phyloP scores from a whole-genome alignment of 2,888 invertebrate genomes.

The Branchipolynoe longqiensis region DNA sequence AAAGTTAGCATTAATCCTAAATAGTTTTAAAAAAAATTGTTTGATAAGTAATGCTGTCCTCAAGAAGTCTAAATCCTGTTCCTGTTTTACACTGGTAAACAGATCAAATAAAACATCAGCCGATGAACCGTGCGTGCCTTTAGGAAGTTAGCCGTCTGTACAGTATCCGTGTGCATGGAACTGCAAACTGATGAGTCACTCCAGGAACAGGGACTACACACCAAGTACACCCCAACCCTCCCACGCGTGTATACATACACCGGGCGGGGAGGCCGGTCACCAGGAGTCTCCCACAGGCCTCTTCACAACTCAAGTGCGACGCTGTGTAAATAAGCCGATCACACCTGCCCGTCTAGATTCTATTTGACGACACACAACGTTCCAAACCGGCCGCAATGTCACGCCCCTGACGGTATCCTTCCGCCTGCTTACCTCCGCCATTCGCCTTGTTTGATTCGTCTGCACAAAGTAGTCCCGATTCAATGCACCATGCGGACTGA shows the following conservation, averaged over 20 bases:
- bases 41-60: too few relatives aligned
- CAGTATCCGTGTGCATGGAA: neutral
- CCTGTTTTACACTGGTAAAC: too few relatives aligned
- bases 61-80: too few relatives aligned
- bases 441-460: neutral
- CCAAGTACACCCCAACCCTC: neutral
- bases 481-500: too few relatives aligned
- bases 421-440: constrained; percentile 5
- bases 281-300: neutral
- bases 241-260: neutral
- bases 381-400: neutral
- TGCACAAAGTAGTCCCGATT: constrained; percentile 26
- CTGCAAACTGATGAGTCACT: neutral
- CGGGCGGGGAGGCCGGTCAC: neutral
- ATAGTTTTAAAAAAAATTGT: too few relatives aligned
- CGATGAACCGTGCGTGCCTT: too few relatives aligned
- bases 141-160: too few relatives aligned
- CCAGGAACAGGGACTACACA: neutral
- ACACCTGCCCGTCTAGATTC: constrained; percentile 16
- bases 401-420: neutral
- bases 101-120: too few relatives aligned
- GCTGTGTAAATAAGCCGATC: constrained; percentile 26
- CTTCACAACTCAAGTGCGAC: constrained; percentile 18
- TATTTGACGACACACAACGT: neutral
- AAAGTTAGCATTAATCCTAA: too few relatives aligned